Evolutionary conservation across 2,888 invertebrate species (phyloP).

Genomic region (Tinea semifulvella): DNA sequence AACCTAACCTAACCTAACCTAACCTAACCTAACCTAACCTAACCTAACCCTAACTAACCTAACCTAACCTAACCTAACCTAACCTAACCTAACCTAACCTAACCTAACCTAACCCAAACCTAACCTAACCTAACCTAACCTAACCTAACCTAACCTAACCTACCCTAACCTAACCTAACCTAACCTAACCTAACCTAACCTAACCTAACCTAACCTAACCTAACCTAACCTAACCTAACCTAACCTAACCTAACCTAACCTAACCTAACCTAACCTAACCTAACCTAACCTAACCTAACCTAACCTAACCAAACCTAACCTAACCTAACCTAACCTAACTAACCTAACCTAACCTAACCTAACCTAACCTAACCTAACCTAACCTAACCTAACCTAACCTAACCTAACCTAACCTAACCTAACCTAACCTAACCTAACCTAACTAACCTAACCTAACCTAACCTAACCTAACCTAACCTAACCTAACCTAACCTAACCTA

Average conservation of each 20-base stretch:
- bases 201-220: constrained; percentile 13
- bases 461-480: constrained; percentile 17
- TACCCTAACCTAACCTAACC: too few relatives aligned
- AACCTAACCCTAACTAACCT: constrained; percentile 15
- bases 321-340: too few relatives aligned
- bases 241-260: constrained; percentile 16
- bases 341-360: too few relatives aligned
- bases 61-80: constrained; percentile 16
- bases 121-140: constrained; percentile 14
- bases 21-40: constrained; percentile 14
- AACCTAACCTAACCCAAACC: constrained; percentile 18
- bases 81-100: constrained; percentile 18
- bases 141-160: constrained; percentile 11
- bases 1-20: constrained; percentile 15
- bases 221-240: constrained; percentile 13
- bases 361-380: too few relatives aligned
- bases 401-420: constrained; percentile 15
- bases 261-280: too few relatives aligned
- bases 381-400: too few relatives aligned
- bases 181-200: constrained; percentile 13
- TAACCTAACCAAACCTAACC: too few relatives aligned
- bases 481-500: constrained; percentile 16
- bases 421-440: constrained; percentile 14
- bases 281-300: too few relatives aligned
- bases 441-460: constrained; percentile 16